Base-by-base conservation (phyloP, 2,113 vertebrate genomes). In the Ondatra zibethicus region DNA sequence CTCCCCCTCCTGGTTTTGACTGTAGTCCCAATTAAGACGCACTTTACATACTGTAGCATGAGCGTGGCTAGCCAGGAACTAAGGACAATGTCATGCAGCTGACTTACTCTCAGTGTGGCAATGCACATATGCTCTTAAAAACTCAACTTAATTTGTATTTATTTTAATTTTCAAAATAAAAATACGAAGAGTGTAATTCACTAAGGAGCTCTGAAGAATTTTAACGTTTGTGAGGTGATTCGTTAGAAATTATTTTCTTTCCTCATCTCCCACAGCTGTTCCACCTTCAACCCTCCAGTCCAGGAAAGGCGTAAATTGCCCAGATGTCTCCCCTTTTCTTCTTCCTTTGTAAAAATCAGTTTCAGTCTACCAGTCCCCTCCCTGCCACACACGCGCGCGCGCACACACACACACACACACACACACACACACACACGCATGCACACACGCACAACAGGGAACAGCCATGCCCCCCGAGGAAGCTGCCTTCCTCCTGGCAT, bases 111-210 rank as follows among this genome's bases (percentile, higher is more conserved):
- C 29, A 4, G 12, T 27, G 23, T 7, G 33, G 52, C 42, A 23
- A 78, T 11, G 3, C 7, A 47, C 39, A 42, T 42, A 42, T 25
- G 72, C 42, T 72, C 55, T 73, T 77, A 66, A 47, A 23, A 82
- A 72, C 19, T 70, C 31, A 70, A 81, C 16, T 75, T 68, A 78
- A 88, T 76, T 78, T 52, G 45, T 85, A 85, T 89, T 78, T 77
- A 72, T 91, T 63, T 95, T n/a, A 55, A 45, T 94, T 92, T 80
- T 33, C 85, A 5, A 45, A 88, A 52, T 80, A 88, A n/a, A n/a
- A 52, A 80, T 36, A 55, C 16, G 4, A 42, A 70, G 42, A 9
- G 36, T 72, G 11, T 94, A 75, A 70, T 16, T 42, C 65, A 45
- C 17, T 45, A 55, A 91, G 36, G 33, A 78, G 11, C n/a, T 84